These are phyloP conservation scores for Eupithecia dodoneata DNA, from an alignment of 2,888 invertebrate species.

Conservation along the genomic window DNA sequence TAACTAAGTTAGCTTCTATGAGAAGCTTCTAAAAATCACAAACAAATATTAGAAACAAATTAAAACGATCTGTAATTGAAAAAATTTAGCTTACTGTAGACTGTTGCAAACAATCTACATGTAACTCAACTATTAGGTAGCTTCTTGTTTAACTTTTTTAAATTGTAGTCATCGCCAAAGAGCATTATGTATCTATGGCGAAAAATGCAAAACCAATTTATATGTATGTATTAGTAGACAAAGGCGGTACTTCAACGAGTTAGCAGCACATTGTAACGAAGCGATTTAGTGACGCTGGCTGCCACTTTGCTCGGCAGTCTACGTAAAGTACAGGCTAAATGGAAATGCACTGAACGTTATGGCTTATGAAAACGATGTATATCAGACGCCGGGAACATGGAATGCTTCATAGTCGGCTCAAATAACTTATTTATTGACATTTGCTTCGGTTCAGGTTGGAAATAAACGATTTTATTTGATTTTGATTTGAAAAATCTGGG, in stretches of 20 bases:
- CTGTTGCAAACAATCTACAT: no score
- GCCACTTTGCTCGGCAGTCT: neutral
- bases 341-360: constrained; percentile 45
- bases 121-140: no score
- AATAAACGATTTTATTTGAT: neutral
- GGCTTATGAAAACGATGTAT: constrained; percentile 38
- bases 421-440: constrained; percentile 37
- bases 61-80: no score
- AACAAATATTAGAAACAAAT: no score
- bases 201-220: neutral
- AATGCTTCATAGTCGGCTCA: constrained; percentile 30
- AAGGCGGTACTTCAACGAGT: neutral
- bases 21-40: no score
- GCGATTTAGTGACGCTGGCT: neutral
- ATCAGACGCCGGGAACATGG: constrained; percentile 34
- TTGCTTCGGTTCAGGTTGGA: constrained; percentile 16
- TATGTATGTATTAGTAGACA: neutral
- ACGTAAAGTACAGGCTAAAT: constrained; percentile 36
- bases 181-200: neutral
- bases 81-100: no score
- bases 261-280: neutral
- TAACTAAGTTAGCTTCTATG: neutral
- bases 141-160: no score
- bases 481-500: constrained; percentile 22
- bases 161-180: no score